Evolutionary conservation across 2,888 invertebrate genomes (phyloP).

Genomic region (Spialia ferax): DNA sequence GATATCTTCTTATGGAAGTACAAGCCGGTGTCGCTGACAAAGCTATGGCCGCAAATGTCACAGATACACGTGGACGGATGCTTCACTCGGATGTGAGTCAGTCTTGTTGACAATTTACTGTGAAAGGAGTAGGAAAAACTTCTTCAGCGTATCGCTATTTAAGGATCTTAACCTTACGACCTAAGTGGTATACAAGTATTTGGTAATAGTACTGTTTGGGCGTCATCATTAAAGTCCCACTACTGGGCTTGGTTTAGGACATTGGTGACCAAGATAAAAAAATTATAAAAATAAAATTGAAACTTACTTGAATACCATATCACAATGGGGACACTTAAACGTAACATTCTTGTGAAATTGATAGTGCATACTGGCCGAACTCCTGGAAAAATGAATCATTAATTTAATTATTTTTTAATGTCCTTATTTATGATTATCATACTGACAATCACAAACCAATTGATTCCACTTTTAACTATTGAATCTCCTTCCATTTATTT

Average conservation of each 20-base stretch:
- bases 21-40: slow-evolving; percentile 71
- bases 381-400: slow-evolving; percentile 54
- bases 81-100: slow-evolving; percentile 73
- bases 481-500: no score
- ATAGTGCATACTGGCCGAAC: slow-evolving; percentile 74
- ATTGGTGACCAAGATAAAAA: no score
- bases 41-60: slow-evolving; percentile 74
- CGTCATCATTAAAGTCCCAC: no score
- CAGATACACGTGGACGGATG: slow-evolving; percentile 72
- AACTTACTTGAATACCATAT: slow-evolving; percentile 73
- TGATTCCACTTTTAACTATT: no score
- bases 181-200: no score
- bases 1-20: slow-evolving; percentile 68
- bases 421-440: no score
- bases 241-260: no score
- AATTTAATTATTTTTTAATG: no score
- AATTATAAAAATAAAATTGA: not conserved
- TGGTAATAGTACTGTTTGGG: no score
- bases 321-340: slow-evolving; percentile 74
- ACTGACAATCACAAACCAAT: no score
- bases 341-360: slow-evolving; percentile 78
- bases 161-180: no score
- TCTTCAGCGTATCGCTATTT: no score
- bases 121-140: slow-evolving; percentile 33
- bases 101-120: slow-evolving; percentile 73